Evolutionary conservation across 2,113 vertebrate species (phyloP).

Genomic region (Platichthys stellatus): DNA sequence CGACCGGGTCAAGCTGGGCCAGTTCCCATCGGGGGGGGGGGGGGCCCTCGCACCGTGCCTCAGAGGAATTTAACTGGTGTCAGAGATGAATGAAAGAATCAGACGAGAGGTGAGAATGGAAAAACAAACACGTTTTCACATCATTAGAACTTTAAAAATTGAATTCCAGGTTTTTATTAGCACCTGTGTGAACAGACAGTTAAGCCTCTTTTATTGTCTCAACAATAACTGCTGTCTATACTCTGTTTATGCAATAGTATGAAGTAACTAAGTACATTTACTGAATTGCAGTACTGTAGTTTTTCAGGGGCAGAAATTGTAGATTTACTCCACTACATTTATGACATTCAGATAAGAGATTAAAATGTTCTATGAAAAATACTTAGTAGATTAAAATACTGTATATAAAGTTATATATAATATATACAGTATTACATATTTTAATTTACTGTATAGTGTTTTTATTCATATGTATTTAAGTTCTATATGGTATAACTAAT

Average conservation of each 20-base stretch:
- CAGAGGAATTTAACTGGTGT: slow-evolving; percentile 44
- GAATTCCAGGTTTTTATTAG: background rate
- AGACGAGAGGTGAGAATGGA: background rate
- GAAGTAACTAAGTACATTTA: no score
- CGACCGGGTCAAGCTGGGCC: slow-evolving; percentile 64
- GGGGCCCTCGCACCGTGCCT: slow-evolving; percentile 47
- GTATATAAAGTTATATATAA: no score
- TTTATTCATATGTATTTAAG: no score
- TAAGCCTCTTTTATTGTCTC: no score
- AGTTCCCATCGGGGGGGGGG: slow-evolving; percentile 50
- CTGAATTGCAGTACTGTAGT: background rate
- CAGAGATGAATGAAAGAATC: slow-evolving; percentile 23
- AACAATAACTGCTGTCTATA: no score
- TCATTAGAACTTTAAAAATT: background rate
- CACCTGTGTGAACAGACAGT: no score
- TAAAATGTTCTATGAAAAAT: no score
- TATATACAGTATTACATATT: no score
- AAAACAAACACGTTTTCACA: slow-evolving; percentile 17
- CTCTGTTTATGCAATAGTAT: background rate
- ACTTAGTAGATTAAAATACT: no score
- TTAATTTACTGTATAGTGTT: no score
- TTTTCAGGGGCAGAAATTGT: background rate
- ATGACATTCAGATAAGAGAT: background rate
- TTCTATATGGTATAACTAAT: no score
- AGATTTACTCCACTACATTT: no score